A percentile compares a stretch with the other conserved stretches of the same genome.
phyloP scores from a whole-genome alignment of 1,140 invertebrate species.

The Ceratina japonica region DNA sequence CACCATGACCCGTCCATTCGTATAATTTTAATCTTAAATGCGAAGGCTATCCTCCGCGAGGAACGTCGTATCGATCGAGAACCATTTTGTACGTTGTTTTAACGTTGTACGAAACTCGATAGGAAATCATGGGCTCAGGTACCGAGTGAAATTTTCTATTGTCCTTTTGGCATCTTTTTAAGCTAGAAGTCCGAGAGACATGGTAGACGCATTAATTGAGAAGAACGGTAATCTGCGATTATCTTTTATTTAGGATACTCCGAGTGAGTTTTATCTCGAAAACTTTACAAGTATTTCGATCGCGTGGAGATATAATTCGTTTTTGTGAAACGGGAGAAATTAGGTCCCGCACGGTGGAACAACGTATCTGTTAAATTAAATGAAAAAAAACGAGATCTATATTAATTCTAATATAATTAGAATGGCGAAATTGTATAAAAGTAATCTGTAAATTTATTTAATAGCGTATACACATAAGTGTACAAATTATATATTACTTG shows the following conservation, averaged over 20 bases:
- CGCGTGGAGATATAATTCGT: slow-evolving; percentile 7
- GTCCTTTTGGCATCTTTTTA: slow-evolving; percentile 15
- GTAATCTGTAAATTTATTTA: slow-evolving; percentile 62
- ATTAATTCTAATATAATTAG: slow-evolving; percentile 50
- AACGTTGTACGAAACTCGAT: slow-evolving; percentile 20
- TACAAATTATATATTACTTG: no score
- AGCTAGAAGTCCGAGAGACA: neutral
- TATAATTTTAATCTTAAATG: slow-evolving; percentile 56
- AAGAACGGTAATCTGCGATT: slow-evolving; percentile 1
- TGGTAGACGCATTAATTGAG: no score
- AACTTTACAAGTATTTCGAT: slow-evolving; percentile 37
- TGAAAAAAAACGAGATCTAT: slow-evolving; percentile 42
- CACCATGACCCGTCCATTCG: slow-evolving; percentile 60
- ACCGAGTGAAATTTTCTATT: slow-evolving; percentile 23
- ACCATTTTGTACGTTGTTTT: slow-evolving; percentile 41
- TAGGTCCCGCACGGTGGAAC: neutral
- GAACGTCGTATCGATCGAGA: slow-evolving; percentile 10
- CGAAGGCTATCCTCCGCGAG: neutral
- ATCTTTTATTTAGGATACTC: neutral
- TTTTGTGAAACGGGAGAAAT: slow-evolving; percentile 21
- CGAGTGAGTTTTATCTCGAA: slow-evolving; percentile 7
- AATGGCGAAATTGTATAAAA: slow-evolving; percentile 59
- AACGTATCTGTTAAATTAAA: slow-evolving; percentile 22
- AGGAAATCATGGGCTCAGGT: slow-evolving; percentile 15
- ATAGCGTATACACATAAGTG: slow-evolving; percentile 40